Evolutionary conservation across 2,797 vertebrate genomes (phyloP), one percentile per base, ranked within the genome.

Genomic region (Telmatherina bonti): DNA sequence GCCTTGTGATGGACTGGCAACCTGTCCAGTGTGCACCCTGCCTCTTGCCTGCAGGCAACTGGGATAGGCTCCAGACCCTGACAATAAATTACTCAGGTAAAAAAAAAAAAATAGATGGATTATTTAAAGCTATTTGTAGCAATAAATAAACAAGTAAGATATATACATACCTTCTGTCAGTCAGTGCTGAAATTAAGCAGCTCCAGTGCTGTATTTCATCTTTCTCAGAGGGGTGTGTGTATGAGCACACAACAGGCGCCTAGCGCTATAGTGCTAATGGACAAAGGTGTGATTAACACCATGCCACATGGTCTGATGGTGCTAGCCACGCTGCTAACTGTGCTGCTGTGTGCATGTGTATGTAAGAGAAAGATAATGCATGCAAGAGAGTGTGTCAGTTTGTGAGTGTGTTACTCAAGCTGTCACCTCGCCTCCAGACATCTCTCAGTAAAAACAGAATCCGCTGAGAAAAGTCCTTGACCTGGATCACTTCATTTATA

Each of bases 201-300:
- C 22, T 63, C 57, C 51, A 62, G 43, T 24, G 22, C 15, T 72
- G 38, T 7, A 10, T 69, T 57, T 65, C 47, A 47, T 56, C 53
- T 61, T 31, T 52, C 58, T 78, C 49, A 52, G 22, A 16, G 15
- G 20, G 3, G 27, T 61, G 63, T 70, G 57, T 69, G 62, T 64
- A 22, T 52, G 43, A 49, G 59, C 22, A 53, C 41, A 59, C 61
- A 41, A 24, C 70, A 35, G 58, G 62, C 2, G 61, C 75, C 79
- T 85, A 74, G 81, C 76, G 75, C 72, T 84, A 59, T 78, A 80
- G 88, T 84, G 88, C 70, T 93, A 92, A 91, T 93, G 85, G 77
- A 79, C 79, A 82, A 65, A 90, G 84, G 90, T 91, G 91, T 92
- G 90, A 91, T 91, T 91, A 91, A 90, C 90, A 85, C 85, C 47